Evolutionary conservation across 2,113 vertebrate genomes (phyloP), one percentile per base, ranked within the genome.

Genomic region (Microcebus griseorufus): DNA sequence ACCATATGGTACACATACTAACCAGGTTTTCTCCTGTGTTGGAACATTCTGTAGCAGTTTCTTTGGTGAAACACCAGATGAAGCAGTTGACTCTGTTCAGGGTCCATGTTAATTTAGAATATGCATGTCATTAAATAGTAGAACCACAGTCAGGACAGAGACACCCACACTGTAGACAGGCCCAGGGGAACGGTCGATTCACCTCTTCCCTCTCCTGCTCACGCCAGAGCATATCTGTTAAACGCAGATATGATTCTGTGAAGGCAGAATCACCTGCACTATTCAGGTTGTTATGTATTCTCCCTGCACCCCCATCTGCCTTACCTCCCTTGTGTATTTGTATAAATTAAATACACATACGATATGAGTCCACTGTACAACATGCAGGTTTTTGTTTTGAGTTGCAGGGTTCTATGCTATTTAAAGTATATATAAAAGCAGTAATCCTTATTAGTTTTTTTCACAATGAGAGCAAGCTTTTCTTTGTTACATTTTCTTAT

Each of bases 281-380:
- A 0, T 70, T 62, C 39, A 6, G 1, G 4, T 17, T 10, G 7
- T 12, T 62, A 0, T 73, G 29, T 18, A 25, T 53, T 20, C 27
- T 51, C 9, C 32, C 67, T 2, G 2, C 6, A 10, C 9, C 34
- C 34, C 4, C 8, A 0, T 22, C 51, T 6, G 0, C 55, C 51
- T 87, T 20, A 11, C 18, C 27, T 65, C 45, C 72, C 12, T 39
- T 85, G 32, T 53, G 45, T n/a, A 9, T 91, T 20, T 69, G 39
- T 73, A 0, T 55, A 67, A 72, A 86, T 62, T 60, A 60, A 55
- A 45, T 25, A 25, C 32, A 67, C 39, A 10, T 7, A 1, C 6
- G 32, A 10, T 7, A 1, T 8, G 32, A 13, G 17, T 42, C 23
- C 27, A 2, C 6, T 81, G 29, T 70, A 32, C 3, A 7, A 48